These are phyloP conservation scores for Sparidentex hasta DNA, from an alignment of 2,797 vertebrate species.

Conservation along the genomic window DNA sequence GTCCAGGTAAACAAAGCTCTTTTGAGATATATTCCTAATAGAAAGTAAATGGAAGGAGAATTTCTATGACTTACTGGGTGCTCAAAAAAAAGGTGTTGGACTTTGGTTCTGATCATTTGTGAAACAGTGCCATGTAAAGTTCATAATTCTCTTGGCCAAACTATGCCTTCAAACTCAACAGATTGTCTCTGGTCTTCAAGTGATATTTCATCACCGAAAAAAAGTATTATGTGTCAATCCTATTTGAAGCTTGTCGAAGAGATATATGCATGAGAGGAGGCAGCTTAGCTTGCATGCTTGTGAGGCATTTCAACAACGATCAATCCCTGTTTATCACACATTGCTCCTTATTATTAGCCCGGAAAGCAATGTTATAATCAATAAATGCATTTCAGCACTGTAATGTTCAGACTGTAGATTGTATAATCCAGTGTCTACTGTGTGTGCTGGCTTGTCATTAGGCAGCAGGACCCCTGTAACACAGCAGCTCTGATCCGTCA, in stretches of 20 bases:
- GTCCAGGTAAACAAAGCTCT: too few relatives aligned
- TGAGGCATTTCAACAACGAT: background rate
- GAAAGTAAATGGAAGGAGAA: background rate
- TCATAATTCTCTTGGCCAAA: background rate
- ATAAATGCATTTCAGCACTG: slow-evolving; percentile 1
- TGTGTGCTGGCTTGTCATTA: slow-evolving; percentile 13
- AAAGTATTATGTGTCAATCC: background rate
- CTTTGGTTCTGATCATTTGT: background rate
- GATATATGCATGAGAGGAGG: background rate
- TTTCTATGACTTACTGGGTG: background rate
- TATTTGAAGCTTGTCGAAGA: background rate
- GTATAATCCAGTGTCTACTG: slow-evolving; percentile 26
- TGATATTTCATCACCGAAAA: background rate
- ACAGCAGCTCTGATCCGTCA: slow-evolving; percentile 46
- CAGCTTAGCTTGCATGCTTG: background rate
- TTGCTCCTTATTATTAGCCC: background rate
- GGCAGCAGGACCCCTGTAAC: background rate
- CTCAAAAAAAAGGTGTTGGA: background rate
- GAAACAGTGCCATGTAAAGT: background rate
- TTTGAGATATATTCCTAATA: background rate
- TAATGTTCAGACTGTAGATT: background rate
- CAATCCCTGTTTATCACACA: background rate
- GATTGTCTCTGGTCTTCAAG: background rate
- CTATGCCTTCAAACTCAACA: background rate
- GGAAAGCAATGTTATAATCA: slow-evolving; percentile 19